Evolutionary conservation across 2,888 invertebrate genomes (phyloP).

Genomic region (Cybosia mesomella): DNA sequence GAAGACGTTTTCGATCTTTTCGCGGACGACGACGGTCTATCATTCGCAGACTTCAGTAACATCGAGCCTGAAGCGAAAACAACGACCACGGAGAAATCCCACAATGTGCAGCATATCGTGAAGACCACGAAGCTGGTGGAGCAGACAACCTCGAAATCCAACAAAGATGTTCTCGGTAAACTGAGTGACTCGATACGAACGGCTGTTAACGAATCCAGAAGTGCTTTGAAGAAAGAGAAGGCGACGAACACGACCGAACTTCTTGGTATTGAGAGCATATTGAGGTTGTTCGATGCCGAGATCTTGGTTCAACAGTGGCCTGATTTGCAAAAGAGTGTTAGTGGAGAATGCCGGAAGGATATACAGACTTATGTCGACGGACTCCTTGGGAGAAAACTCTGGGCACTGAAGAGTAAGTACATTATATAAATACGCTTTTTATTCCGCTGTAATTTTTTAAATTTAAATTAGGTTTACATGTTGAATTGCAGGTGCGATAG

Average conservation of each 20-base stretch:
- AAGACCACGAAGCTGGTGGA: conserved; percentile 70
- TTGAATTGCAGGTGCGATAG: neutral
- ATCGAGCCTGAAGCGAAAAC: conserved; percentile 60
- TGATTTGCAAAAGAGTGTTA: conserved; percentile 77
- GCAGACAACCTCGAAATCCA: conserved; percentile 67
- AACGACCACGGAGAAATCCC: conserved; percentile 76
- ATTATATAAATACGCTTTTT: conserved; percentile 11
- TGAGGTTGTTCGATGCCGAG: conserved; percentile 87
- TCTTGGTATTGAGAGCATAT: conserved; percentile 82
- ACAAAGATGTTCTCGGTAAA: conserved; percentile 68
- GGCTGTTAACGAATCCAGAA: conserved; percentile 76
- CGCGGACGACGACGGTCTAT: conserved; percentile 77
- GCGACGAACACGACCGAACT: conserved; percentile 51
- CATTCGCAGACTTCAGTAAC: conserved; percentile 74
- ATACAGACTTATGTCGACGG: conserved; percentile 88
- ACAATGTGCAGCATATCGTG: conserved; percentile 82
- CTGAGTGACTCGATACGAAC: conserved; percentile 71
- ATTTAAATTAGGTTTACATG: neutral
- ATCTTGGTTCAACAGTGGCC: conserved; percentile 87
- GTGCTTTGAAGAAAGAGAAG: conserved; percentile 57
- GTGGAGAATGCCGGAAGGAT: conserved; percentile 84
- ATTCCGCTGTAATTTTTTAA: neutral
- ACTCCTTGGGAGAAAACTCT: conserved; percentile 85
- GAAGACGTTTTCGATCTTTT: conserved; percentile 75
- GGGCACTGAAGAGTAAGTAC: conserved; percentile 92